Conservation (phyloP, 1,140 invertebrate species). For the Eufriesea mexicana region DNA sequence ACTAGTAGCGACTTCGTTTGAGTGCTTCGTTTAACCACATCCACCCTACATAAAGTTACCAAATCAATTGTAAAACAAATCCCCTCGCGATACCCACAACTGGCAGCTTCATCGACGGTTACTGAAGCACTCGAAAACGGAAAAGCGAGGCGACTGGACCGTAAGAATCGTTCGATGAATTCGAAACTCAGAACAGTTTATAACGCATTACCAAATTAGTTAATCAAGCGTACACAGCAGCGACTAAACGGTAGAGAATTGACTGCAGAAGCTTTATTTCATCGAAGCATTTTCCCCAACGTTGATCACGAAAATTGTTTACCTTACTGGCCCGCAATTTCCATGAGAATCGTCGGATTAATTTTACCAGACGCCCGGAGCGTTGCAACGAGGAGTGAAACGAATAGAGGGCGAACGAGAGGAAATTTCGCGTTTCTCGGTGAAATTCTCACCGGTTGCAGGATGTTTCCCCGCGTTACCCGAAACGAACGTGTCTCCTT, state of each 20-base stretch:
- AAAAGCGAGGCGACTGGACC: no score
- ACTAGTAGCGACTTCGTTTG: no score
- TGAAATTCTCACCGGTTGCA: not conserved
- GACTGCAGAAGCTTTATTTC: not conserved
- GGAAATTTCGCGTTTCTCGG: not conserved
- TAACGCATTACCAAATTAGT: not conserved
- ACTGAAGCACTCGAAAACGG: no score
- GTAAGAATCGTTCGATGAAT: no score
- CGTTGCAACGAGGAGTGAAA: no score
- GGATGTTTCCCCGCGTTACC: not conserved
- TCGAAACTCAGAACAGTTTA: no score
- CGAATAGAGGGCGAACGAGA: not conserved
- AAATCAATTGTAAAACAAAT: no score
- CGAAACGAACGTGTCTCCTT: constrained; percentile 23
- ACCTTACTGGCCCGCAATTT: not conserved
- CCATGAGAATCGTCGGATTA: constrained; percentile 10
- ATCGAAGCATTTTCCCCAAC: not conserved
- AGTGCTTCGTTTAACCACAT: no score
- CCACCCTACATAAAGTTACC: no score
- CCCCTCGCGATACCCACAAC: no score
- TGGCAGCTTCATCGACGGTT: no score
- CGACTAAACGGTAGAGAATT: not conserved
- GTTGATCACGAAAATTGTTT: constrained; percentile 15
- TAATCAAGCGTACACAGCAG: not conserved
- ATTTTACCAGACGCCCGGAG: not conserved